Percentiles rank a stretch among this genome's conserved stretches.
phyloP scores from a whole-genome alignment of 2,888 invertebrate species.

The Nemotelus pantherinus region DNA sequence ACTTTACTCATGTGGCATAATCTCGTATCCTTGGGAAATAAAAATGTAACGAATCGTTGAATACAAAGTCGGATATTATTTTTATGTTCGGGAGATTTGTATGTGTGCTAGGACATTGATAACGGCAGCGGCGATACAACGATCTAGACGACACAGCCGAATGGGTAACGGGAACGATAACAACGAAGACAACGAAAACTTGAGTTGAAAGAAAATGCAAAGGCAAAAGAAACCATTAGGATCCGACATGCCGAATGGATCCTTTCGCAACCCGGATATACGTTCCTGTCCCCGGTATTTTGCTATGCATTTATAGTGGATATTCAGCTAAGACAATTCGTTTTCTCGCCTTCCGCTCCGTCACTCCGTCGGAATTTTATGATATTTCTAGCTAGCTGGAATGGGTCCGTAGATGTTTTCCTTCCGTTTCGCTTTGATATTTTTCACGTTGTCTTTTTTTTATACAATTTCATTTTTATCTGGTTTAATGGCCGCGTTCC shows the following conservation, averaged over 20 bases:
- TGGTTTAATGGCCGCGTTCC: conserved; percentile 7
- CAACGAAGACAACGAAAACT: neutral
- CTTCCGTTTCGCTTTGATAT: neutral
- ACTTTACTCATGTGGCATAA: conserved; percentile 40
- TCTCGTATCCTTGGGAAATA: conserved; percentile 34
- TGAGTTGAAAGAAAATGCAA: neutral
- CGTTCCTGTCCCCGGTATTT: neutral
- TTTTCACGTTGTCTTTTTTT: neutral
- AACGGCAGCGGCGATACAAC: neutral
- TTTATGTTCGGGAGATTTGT: conserved; percentile 32
- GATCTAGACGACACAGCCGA: too few species aligned
- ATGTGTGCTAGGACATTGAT: conserved; percentile 22
- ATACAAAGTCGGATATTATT: conserved; percentile 43
- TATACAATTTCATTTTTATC: conserved; percentile 35
- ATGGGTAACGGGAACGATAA: neutral
- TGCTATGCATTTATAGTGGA: conserved; percentile 35
- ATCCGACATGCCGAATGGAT: conserved; percentile 23
- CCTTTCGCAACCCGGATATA: conserved; percentile 1
- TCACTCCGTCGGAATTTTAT: conserved; percentile 24
- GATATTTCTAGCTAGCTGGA: conserved; percentile 26
- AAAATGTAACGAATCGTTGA: conserved; percentile 42
- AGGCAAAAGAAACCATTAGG: conserved; percentile 11
- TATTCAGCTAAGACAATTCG: conserved; percentile 27
- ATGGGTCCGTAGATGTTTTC: conserved; percentile 3
- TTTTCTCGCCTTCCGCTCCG: neutral